These are phyloP conservation scores for Coregonus ussuriensis DNA, from an alignment of 2,797 vertebrate species.

Conservation along the genomic window DNA sequence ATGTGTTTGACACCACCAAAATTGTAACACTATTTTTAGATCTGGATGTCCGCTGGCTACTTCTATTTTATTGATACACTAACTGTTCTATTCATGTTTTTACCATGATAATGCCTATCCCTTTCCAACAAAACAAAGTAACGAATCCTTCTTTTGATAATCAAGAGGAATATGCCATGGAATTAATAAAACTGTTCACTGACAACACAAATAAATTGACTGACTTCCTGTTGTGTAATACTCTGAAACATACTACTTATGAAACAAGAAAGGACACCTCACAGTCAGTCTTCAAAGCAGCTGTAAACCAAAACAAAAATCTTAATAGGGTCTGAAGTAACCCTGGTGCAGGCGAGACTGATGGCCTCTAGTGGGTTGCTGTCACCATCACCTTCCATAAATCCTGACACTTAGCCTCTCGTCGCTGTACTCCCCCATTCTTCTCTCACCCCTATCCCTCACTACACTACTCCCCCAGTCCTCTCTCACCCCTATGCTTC, in stretches of 20 bases:
- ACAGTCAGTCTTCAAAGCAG: slow-evolving; percentile 7
- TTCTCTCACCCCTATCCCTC: slow-evolving; percentile 11
- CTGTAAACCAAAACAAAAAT: slow-evolving; percentile 34
- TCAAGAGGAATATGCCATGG: background rate
- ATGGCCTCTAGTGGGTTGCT: slow-evolving; percentile 41
- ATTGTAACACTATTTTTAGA: background rate
- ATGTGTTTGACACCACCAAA: slow-evolving; percentile 23
- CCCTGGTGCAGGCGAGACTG: slow-evolving; percentile 57
- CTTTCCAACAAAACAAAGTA: background rate
- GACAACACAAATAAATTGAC: background rate
- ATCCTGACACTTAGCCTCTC: slow-evolving; percentile 44
- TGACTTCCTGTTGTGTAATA: background rate
- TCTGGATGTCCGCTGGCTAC: background rate
- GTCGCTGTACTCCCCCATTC: slow-evolving; percentile 34
- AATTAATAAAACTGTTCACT: background rate
- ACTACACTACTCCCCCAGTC: background rate
- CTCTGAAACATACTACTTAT: background rate
- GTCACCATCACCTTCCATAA: slow-evolving; percentile 55
- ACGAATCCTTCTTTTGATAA: background rate
- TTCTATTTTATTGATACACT: background rate
- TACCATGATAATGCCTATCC: background rate
- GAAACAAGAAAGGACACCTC: background rate
- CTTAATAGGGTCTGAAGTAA: slow-evolving; percentile 7
- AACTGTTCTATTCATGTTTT: background rate
- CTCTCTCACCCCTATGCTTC: background rate